phyloP scores from a whole-genome alignment of 1,140 invertebrate species.

The Zaprionus ghesquierei region DNA sequence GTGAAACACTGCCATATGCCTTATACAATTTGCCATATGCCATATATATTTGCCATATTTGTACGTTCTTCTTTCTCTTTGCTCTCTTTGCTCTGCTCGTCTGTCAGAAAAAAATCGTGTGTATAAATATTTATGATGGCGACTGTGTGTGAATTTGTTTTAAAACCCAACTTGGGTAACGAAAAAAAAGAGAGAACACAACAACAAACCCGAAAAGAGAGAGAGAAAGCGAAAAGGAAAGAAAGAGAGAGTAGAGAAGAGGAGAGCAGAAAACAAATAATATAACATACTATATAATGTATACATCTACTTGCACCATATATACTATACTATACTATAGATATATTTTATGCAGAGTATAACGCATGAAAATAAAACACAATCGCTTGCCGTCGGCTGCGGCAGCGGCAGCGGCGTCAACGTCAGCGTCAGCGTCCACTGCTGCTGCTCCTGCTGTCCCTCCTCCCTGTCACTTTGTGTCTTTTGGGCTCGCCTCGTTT shows the following conservation, averaged over 20 bases:
- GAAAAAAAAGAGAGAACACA: constrained; percentile 4
- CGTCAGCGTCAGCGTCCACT: background rate
- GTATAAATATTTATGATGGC: constrained; percentile 63
- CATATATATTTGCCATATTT: background rate
- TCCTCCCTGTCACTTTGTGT: background rate
- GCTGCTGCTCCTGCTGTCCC: background rate
- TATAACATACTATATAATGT: background rate
- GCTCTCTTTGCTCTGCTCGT: background rate
- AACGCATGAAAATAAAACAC: constrained; percentile 11
- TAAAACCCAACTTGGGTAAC: constrained; percentile 10
- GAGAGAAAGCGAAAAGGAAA: too few species aligned
- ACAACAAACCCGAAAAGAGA: constrained; percentile 3
- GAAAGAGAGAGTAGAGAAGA: background rate
- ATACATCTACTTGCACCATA: background rate
- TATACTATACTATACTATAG: background rate
- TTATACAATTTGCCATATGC: constrained; percentile 6
- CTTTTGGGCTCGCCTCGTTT: constrained; percentile 8
- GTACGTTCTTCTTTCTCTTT: constrained; percentile 6
- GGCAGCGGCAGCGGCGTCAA: background rate
- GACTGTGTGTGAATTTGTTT: constrained; percentile 46
- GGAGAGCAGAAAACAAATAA: background rate
- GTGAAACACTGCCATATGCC: background rate
- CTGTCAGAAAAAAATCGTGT: constrained; percentile 16
- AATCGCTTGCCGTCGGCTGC: constrained; percentile 4
- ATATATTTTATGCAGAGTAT: background rate